Base-by-base conservation (phyloP, 2,113 vertebrate species). In the Sclerurus mexicanus region DNA sequence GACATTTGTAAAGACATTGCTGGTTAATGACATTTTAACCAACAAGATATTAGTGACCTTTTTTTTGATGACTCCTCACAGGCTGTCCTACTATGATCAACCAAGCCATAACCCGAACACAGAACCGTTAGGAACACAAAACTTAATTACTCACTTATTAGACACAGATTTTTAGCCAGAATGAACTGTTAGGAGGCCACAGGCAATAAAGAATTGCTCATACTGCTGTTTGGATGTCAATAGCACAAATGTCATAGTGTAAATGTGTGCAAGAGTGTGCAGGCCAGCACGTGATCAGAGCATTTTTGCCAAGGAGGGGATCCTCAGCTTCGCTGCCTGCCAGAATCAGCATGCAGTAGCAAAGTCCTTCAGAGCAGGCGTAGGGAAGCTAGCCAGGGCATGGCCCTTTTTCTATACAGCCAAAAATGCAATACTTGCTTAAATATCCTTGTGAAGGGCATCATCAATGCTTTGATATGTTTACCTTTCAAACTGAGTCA, bases 281-380 rank as follows among this genome's bases (percentile, higher is more conserved):
- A 88, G 39, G 10, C 18, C 63, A 40, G 8, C 0, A 1, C 2
- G 6, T 35, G 14, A 27, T 7, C 12, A 42, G 33, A 55, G 5
- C 18, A 16, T 31, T 84, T 72, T 74, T 69, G 22, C 56, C 8
- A 33, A 25, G 24, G 8, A 83, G 25, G 5, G 17, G 8, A 53
- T 53, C 9, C 25, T 77, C 33, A 66, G 8, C n/a, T 30, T 44
- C 0, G 0, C 12, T 72, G 27, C 37, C 24, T 74, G 62, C 47
- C 46, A 62, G n/a, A 62, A 30, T 30, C 14, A 2, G 30, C 52
- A 39, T 3, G 1, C 31, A 47, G 60, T 27, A 35, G 21, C 3
- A 5, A 69, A 68, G 25, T 19, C 11, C 22, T 55, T 63, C 49
- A 91, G 40, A 75, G 27, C 24, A 63, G 20, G 12, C 1, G 0